Conservation (phyloP, 2,113 vertebrate species). For the Muntiacus reevesi region DNA sequence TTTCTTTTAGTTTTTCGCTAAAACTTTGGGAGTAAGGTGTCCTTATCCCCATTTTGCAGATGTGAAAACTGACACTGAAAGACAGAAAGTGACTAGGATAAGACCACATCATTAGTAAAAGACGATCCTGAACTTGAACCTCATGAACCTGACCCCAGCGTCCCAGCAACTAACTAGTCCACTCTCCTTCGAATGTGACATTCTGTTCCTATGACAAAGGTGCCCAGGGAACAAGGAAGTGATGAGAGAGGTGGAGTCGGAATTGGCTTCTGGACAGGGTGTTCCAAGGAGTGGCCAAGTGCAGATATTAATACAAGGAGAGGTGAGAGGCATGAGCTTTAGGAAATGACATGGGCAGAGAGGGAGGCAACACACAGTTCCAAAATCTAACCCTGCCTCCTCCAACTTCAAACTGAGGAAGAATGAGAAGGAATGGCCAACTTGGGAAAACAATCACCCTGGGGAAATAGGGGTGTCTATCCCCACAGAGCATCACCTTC, state of each 20-base stretch:
- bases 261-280: background rate
- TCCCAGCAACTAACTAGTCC: background rate
- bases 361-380: background rate
- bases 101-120: background rate
- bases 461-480: no score
- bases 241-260: background rate
- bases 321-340: background rate
- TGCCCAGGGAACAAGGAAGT: background rate
- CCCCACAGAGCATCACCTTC: slow-evolving; percentile 78
- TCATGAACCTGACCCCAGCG: background rate
- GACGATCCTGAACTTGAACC: background rate
- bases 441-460: fast-evolving
- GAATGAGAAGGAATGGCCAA: background rate
- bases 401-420: background rate
- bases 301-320: background rate
- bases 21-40: background rate
- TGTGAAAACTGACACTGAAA: background rate
- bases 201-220: background rate
- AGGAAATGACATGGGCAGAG: background rate
- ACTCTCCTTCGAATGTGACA: background rate
- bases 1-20: background rate
- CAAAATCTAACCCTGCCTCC: background rate
- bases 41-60: background rate
- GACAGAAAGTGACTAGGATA: background rate
- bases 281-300: background rate